Base-by-base conservation (phyloP, 2,113 vertebrate species). In the Vidua chalybeata region DNA sequence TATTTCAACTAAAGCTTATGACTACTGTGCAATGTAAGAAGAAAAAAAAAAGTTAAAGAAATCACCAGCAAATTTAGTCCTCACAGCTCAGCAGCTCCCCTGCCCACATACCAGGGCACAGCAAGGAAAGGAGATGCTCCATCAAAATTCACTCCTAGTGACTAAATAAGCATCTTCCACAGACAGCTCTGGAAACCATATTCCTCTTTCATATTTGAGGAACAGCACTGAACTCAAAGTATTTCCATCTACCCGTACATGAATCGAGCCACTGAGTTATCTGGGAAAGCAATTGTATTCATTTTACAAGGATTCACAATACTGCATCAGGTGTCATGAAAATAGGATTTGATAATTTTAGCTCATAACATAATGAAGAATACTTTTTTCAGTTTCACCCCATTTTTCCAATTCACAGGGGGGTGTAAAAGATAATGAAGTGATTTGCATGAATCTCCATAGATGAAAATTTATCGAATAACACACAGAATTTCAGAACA, bases 271-370 rank as follows among this genome's bases (percentile, higher is more conserved):
- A 64, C 35, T 46, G n/a, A 69, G 19, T 61, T 30, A 83, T 6
- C n/a, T 45, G 27, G 17, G n/a, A 63, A 85, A 88, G 49, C 0
- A 0, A 16, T 7, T 1, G 0, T 26, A 74, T 71, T 43, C 13
- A 26, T 79, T 84, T 84, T 54, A 79, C 1, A 7, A 68, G 43
- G 9, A 46, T 46, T 76, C 30, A 63, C 10, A 87, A 27, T 30
- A 84, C 5, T 89, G 18, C 22, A 84, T 46, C 54, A 95, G 45
- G 6, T 69, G 12, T 46, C 41, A 78, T 0, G 1, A 84, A 91
- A 91, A 56, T 0, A 2, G 16, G 8, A 92, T 45, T 78, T 74
- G 11, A 55, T 37, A 69, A 73, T 85, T 90, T 91, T 69, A 68
- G 52, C 12, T 84, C 3, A 1, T 56, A 91, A 84, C 3, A 15